These are phyloP conservation scores for Perca schrenkii DNA, from an alignment of 2,113 vertebrate genomes.

Conservation along the genomic window DNA sequence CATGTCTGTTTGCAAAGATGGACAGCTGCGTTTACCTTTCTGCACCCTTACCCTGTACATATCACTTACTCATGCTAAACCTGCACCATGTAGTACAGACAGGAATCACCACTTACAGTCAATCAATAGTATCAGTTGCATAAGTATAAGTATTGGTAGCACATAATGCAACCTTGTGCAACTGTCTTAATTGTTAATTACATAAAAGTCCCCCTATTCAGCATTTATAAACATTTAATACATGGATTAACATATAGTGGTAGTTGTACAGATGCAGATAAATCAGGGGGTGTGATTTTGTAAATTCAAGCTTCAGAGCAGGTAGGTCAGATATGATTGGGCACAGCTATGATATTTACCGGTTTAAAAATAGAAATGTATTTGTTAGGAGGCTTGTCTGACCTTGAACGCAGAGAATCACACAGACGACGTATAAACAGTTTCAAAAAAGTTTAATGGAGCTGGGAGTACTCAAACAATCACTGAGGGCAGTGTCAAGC, in stretches of 20 bases:
- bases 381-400: too few species aligned
- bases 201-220: background rate
- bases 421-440: too few species aligned
- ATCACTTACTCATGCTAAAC: background rate
- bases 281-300: background rate
- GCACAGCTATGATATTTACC: background rate
- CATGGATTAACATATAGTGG: background rate
- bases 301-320: background rate
- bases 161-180: background rate
- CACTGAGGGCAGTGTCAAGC: too few species aligned
- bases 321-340: background rate
- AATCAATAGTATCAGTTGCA: background rate
- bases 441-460: too few species aligned
- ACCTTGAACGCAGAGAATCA: too few species aligned
- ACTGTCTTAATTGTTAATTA: too few species aligned
- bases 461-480: too few species aligned
- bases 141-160: background rate
- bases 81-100: background rate
- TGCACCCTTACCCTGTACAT: background rate
- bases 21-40: conserved; percentile 26
- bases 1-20: conserved; percentile 34
- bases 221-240: background rate
- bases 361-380: background rate
- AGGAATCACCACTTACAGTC: background rate
- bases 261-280: background rate